Base-by-base conservation (phyloP, 2,888 invertebrate species). In the Drosophila koepferae region DNA sequence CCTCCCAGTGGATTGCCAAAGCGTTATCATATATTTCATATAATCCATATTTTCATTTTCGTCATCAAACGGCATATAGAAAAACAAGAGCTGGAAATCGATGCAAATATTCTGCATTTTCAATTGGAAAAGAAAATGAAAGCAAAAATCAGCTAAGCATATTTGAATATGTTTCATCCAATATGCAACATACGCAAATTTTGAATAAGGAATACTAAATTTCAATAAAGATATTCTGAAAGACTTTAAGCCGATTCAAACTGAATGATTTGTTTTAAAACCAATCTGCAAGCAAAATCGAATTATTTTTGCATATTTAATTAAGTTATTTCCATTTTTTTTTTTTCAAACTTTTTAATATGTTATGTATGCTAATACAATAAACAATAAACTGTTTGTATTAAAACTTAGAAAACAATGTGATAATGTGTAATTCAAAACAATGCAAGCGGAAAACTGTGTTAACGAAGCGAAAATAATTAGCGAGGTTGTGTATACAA, bases 91-190 rank as follows among this genome's bases (percentile, higher is more conserved):
- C 28, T 23, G 38, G 44, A 44, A 40, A 43, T 34, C 16, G 20
- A 12, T 8, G 18, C 41, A 59, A 46, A 59, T 36, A 53, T 66
- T 54, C 54, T 63, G 53, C 41, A 67, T 56, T 64, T 64, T 34
- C 34, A 38, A 55, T 65, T 49, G 28, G n/a, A 8, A 16, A 46
- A 23, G 43, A 34, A 59, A 55, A 28, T 18, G 31, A 49, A 6
- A 18, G n/a, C 5, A 18, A 41, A n/a, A 41, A n/a, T 23, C 46
- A 34, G 18, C 43, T 28, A 2, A 38, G 28, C 48, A 28, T 28
- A 20, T 41, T 55, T 36, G 20, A 43, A 49, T 48, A 28, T 40
- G 20, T 18, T 48, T 55, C 54, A 63, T 43, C 36, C 28, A 12
- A 41, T 49, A 49, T 54, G 53, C 53, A 40, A 12, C 41, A 48